Percentiles rank a stretch among this genome's conserved stretches.
phyloP scores from a whole-genome alignment of 64 coral and sea anemone species.

The Porites australiensis region DNA sequence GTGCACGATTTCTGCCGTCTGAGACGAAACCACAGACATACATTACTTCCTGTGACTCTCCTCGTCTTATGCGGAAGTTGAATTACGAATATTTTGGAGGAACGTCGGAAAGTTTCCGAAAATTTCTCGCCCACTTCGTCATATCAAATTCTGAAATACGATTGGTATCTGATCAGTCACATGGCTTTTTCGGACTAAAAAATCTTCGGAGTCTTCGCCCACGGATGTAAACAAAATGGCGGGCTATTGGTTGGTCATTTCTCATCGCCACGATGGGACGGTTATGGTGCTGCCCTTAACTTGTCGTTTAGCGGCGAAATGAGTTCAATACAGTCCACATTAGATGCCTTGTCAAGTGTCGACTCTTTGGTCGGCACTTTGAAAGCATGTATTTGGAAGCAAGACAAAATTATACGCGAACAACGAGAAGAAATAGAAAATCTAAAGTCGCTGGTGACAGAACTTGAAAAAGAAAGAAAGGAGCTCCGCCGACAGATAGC shows the following conservation, averaged over 20 bases:
- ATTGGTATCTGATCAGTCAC: not conserved
- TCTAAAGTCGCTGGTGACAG: constrained; percentile 24
- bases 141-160: not conserved
- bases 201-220: not conserved
- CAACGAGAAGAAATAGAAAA: constrained; percentile 50
- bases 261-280: not conserved
- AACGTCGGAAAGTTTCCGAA: not conserved
- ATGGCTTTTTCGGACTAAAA: not conserved
- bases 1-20: too few species aligned
- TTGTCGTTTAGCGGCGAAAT: not conserved
- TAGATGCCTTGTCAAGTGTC: constrained; percentile 56
- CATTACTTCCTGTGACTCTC: too few species aligned
- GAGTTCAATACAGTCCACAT: constrained; percentile 53
- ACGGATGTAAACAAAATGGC: constrained; percentile 85
- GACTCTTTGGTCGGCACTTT: constrained; percentile 60
- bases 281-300: not conserved
- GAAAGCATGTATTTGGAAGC: constrained; percentile 71
- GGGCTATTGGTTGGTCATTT: constrained; percentile 18
- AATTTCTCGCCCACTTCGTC: not conserved
- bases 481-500: constrained; percentile 38
- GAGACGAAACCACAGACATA: too few species aligned
- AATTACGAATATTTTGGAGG: not conserved
- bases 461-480: constrained; percentile 58
- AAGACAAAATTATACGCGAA: constrained; percentile 66
- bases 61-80: not conserved